Conservation (phyloP, 1,140 invertebrate genomes). For the Akabosia matsudoensis region DNA sequence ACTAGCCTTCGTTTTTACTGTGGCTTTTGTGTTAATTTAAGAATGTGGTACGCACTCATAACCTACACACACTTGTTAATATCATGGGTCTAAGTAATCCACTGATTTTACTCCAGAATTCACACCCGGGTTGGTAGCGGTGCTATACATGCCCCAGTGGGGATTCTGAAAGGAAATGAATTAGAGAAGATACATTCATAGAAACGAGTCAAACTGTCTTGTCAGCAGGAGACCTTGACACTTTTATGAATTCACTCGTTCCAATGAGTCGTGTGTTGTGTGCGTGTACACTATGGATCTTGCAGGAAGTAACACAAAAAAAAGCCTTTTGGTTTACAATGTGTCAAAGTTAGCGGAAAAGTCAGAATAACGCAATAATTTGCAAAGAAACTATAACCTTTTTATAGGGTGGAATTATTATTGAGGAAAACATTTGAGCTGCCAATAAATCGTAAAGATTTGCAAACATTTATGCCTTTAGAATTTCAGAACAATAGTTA, state of each 20-base stretch:
- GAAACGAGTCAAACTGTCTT: background rate
- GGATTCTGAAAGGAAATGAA: constrained; percentile 5
- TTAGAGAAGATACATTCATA: background rate
- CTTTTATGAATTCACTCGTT: background rate
- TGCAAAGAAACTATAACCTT: too few relatives aligned
- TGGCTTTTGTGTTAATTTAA: background rate
- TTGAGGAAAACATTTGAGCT: too few relatives aligned
- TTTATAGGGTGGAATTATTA: too few relatives aligned
- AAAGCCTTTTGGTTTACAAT: too few relatives aligned
- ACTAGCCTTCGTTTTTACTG: background rate
- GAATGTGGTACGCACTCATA: background rate
- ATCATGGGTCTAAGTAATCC: constrained; percentile 4
- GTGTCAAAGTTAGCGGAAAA: background rate
- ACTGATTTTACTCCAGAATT: constrained; percentile 22
- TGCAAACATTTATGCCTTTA: too few relatives aligned
- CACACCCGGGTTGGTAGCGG: constrained; percentile 13
- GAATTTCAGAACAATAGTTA: too few relatives aligned
- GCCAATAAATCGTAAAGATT: too few relatives aligned
- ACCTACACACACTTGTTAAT: background rate
- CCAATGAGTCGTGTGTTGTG: background rate
- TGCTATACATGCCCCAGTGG: background rate
- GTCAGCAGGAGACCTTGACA: background rate
- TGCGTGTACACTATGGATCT: background rate
- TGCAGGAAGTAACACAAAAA: too few relatives aligned
- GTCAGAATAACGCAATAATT: background rate